Conservation (phyloP, 2,797 vertebrate species). For the Tadarida brasiliensis region DNA sequence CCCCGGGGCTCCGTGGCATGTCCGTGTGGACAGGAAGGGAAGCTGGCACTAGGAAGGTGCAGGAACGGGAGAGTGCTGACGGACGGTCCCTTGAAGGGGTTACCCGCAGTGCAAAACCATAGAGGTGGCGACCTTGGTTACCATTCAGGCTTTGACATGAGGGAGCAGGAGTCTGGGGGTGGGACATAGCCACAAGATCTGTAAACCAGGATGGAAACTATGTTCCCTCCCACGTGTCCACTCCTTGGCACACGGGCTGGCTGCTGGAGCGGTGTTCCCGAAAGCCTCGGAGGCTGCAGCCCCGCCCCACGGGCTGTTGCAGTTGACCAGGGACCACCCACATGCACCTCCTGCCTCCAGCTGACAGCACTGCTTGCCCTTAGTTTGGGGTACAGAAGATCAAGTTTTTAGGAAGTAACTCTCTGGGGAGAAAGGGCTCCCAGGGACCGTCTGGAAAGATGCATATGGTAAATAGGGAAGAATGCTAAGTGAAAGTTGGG, state of each 20-base stretch:
- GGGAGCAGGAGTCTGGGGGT: not conserved
- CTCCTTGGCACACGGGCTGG: not conserved
- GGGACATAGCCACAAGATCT: not conserved
- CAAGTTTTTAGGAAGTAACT: not conserved
- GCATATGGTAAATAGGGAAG: not conserved
- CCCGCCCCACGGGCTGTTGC: not conserved
- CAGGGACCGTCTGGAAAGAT: not conserved
- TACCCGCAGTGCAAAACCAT: not conserved
- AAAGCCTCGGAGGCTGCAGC: not conserved
- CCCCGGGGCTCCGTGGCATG: not conserved
- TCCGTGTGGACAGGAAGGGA: not conserved
- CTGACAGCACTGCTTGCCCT: not conserved
- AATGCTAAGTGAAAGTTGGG: not conserved
- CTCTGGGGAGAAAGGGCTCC: not conserved
- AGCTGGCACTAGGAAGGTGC: not conserved
- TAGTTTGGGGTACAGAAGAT: not conserved
- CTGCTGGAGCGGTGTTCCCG: not conserved
- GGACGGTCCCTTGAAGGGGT: not conserved
- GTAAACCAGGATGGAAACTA: not conserved
- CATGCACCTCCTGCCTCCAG: not conserved
- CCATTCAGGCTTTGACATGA: not conserved
- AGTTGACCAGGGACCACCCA: fast-evolving
- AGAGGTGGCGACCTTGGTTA: no score
- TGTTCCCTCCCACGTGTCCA: not conserved
- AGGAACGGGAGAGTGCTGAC: not conserved